Evolutionary conservation across 2,888 invertebrate genomes (phyloP), one percentile per base, ranked within the genome.

Genomic region (Scotopteryx bipunctaria): DNA sequence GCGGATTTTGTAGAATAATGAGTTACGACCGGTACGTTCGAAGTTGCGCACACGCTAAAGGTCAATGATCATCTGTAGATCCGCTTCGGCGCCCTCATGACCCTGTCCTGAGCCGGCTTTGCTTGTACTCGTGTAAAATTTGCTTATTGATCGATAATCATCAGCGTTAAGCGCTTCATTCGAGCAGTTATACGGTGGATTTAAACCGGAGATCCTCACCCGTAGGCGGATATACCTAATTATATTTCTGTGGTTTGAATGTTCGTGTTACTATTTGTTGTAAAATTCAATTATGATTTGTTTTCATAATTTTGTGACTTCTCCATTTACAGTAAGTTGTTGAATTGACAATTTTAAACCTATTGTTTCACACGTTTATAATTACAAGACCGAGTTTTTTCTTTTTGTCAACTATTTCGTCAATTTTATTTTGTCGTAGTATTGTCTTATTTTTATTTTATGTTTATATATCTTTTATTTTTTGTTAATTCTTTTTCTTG

Each of bases 61-160:
- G 89, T 90, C 89, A 88, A 87, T 86, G 89, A 86, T 89, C 89
- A 90, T 84, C 85, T 80, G 82, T 85, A 89, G 89, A 90, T 89
- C 89, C 90, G 90, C 86, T 80, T 90, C 83, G 84, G 67, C 83
- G 87, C 81, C 87, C 86, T 81, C 84, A 71, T 87, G 89, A 89
- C 90, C 89, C 87, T 86, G 84, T 83, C 80, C 72, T 73, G 80
- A 74, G 78, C 75, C 74, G 73, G 80, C 81, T 81, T 76, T 73
- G 73, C 64, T 66, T 69, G 67, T 68, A 49, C 65, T 66, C 60
- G 66, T 71, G 73, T 77, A 64, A 78, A 78, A 79, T 81, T 76
- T 78, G 78, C 73, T 80, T 80, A 83, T 81, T 80, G 80, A 83
- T 85, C 63, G 73, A 68, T 71, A 67, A 69, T 71, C 70, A 62